A percentile compares a stretch with the other conserved stretches of the same genome.
Evolutionary conservation across 1,140 invertebrate genomes (phyloP).

Genomic region (Drepana arcuata): DNA sequence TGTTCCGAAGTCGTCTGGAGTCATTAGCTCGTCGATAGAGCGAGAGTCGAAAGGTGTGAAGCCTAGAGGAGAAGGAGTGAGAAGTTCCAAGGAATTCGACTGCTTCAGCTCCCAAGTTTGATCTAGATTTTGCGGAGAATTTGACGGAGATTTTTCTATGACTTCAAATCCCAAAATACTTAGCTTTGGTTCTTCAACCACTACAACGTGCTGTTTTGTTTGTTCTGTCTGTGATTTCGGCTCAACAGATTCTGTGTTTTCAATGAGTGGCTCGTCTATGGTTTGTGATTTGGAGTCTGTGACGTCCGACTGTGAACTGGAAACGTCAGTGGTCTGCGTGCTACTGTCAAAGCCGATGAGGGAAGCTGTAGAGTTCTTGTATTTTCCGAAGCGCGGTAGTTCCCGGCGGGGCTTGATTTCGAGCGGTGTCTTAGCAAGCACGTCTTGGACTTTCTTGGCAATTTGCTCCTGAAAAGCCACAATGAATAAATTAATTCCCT

Average conservation of each 20-base stretch:
- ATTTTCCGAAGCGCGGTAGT: conserved; percentile 50
- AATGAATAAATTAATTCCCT: not conserved
- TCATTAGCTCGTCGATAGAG: conserved; percentile 72
- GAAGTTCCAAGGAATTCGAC: conserved; percentile 56
- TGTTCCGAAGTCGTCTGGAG: conserved; percentile 72
- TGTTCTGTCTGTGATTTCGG: conserved; percentile 2
- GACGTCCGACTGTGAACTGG: no score
- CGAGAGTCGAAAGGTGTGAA: conserved; percentile 70
- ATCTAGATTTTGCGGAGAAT: conserved; percentile 34
- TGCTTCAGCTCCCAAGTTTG: conserved; percentile 47
- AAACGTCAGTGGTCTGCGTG: not conserved
- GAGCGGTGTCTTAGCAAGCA: conserved; percentile 79
- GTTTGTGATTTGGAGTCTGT: no score
- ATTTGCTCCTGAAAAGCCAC: conserved; percentile 76
- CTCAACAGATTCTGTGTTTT: not conserved
- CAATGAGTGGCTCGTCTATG: no score
- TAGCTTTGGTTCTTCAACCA: conserved; percentile 18
- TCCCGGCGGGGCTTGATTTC: conserved; percentile 79
- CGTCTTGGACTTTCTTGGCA: conserved; percentile 75
- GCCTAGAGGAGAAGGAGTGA: conserved; percentile 71
- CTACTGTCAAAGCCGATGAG: conserved; percentile 32
- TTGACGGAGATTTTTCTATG: conserved; percentile 34
- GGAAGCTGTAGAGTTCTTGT: conserved; percentile 18
- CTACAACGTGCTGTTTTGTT: conserved; percentile 7
- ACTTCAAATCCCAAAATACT: conserved; percentile 33